Evolutionary conservation across 2,113 vertebrate species (phyloP), one percentile per base, ranked within the genome.

Genomic region (Varanus salvator): DNA sequence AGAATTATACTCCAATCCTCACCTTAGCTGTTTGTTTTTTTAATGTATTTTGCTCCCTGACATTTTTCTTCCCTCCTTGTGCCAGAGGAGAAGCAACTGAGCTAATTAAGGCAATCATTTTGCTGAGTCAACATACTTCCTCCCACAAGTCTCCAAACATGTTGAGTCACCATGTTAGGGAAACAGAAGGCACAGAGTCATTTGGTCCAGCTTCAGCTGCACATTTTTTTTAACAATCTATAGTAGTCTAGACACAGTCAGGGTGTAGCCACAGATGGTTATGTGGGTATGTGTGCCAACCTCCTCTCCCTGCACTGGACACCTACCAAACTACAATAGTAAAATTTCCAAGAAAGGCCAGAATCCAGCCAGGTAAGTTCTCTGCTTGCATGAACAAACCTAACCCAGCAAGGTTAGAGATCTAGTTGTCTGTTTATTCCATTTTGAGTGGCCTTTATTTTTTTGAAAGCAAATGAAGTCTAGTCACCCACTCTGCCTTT

Each of bases 121-220:
- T 34, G 78, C 95, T 95, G 96, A 95, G 84, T 96, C 96, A 96
- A 95, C 95, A 60, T 23, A 1, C 48, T 44, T 88, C 85, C 9
- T 92, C 94, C 93, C 11, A 91, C 89, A 80, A 89, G 8, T 0
- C 88, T 93, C 86, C 66, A 88, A 6, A 48, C 0, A 0, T 0
- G 1, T 11, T 95, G 85, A 96, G 90, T 97, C 96, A 96, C 34
- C 85, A 1, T 54, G 6, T 1, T 1, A 11, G 77, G 38, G 12
- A 64, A 94, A 52, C 19, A 75, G 94, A 87, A 95, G 94, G 89
- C 4, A 80, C n/a, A 82, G 86, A 87, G 87, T 84, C 84, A 25
- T 89, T 34, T 94, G 95, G 90, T 66, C 5, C n/a, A 1, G 0
- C 60, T 14, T 85, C 92, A 29, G 38, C 66, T 60, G 31, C 90